These are phyloP conservation scores for Drosophila repletoides DNA, from an alignment of 1,140 invertebrate genomes.

Conservation along the genomic window DNA sequence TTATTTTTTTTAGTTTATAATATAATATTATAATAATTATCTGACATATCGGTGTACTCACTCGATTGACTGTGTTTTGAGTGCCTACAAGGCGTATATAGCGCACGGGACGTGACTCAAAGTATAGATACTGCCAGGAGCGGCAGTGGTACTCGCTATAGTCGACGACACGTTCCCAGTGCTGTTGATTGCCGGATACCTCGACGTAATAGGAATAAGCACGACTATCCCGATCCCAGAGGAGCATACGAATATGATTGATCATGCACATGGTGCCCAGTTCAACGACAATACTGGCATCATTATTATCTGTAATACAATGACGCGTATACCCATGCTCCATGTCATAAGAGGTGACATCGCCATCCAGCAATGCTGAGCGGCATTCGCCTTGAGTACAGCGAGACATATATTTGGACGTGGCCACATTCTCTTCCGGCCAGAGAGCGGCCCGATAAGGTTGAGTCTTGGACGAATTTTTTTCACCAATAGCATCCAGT, in stretches of 20 bases:
- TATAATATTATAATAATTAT: too few species aligned
- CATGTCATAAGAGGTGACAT: conserved; percentile 84
- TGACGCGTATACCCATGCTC: conserved; percentile 92
- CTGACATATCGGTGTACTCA: too few species aligned
- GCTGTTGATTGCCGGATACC: conserved; percentile 97
- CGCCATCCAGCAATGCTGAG: conserved; percentile 93
- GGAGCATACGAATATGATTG: conserved; percentile 95
- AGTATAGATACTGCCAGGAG: conserved; percentile 98
- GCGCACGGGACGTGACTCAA: conserved; percentile 93
- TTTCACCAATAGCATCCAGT: conserved; percentile 95
- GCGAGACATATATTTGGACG: conserved; percentile 88
- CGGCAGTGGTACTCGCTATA: conserved; percentile 95
- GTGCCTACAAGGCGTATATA: conserved; percentile 96
- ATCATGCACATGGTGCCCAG: conserved; percentile 94
- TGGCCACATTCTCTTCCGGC: conserved; percentile 95
- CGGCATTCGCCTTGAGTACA: conserved; percentile 95
- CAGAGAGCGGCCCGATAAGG: conserved; percentile 91
- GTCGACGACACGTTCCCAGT: conserved; percentile 97
- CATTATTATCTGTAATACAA: conserved; percentile 90
- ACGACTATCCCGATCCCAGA: conserved; percentile 97
- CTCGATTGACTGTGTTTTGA: conserved; percentile 97
- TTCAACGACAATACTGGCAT: conserved; percentile 93
- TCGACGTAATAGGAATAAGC: conserved; percentile 99
- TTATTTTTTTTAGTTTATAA: too few species aligned
- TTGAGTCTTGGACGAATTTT: conserved; percentile 89